Evolutionary conservation across 2,888 invertebrate species (phyloP).

Genomic region (Orgyia antiqua): DNA sequence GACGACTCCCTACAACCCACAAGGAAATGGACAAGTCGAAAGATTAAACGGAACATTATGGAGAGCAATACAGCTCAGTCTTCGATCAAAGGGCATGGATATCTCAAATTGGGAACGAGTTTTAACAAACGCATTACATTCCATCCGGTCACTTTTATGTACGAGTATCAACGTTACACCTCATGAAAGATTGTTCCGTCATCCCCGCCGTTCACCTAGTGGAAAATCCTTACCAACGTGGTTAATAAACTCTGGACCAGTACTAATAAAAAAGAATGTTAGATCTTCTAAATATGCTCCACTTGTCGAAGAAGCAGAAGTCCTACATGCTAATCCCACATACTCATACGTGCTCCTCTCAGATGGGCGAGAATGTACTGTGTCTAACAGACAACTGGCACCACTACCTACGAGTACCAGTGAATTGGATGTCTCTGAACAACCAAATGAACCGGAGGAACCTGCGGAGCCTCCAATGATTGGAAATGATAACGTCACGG

Average conservation of each 20-base stretch:
- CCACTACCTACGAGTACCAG: too few relatives aligned
- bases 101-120: not conserved
- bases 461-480: too few relatives aligned
- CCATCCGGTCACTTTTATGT: not conserved
- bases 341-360: not conserved
- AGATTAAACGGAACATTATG: conserved; percentile 1
- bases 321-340: not conserved
- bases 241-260: not conserved
- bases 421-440: too few relatives aligned
- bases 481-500: too few relatives aligned
- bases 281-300: not conserved
- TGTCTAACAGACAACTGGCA: not conserved
- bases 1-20: not conserved
- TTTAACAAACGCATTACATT: not conserved
- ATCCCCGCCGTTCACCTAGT: not conserved
- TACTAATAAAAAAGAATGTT: not conserved
- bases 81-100: not conserved
- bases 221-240: not conserved
- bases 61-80: not conserved
- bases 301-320: not conserved
- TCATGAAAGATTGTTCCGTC: not conserved
- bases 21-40: conserved; percentile 1
- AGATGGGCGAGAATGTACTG: not conserved
- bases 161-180: not conserved
- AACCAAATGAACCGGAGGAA: too few relatives aligned